phyloP scores from a whole-genome alignment of 2,888 invertebrate genomes.

The Microdon myrmicae region DNA sequence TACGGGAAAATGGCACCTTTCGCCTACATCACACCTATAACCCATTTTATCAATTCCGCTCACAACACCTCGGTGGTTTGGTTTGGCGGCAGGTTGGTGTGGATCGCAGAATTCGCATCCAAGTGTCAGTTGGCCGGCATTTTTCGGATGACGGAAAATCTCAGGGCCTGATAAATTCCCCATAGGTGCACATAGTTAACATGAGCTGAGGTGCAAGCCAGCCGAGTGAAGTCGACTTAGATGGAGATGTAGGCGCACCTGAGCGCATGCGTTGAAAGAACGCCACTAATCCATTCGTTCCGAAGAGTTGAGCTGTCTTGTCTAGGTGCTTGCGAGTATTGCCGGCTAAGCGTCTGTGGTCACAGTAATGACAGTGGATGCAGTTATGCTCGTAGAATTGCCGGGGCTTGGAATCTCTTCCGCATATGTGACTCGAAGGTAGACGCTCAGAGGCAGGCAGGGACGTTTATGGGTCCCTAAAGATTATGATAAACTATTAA shows the following conservation, averaged over 20 bases:
- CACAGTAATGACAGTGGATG: no score
- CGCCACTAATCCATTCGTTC: constrained; percentile 48
- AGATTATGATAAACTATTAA: constrained; percentile 52
- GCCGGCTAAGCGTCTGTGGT: no score
- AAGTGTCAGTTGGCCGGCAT: constrained; percentile 7
- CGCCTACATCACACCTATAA: constrained; percentile 31
- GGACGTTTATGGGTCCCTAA: constrained; percentile 48
- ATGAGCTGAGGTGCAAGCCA: constrained; percentile 10
- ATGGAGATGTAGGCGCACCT: constrained; percentile 44
- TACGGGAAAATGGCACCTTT: constrained; percentile 14
- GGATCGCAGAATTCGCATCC: neutral
- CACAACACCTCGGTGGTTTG: no score
- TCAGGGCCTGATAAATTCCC: constrained; percentile 40
- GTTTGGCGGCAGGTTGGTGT: no score
- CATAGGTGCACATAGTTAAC: constrained; percentile 34
- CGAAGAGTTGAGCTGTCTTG: constrained; percentile 9
- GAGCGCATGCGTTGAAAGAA: constrained; percentile 47
- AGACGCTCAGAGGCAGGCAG: constrained; percentile 29
- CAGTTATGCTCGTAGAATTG: no score
- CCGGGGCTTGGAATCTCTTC: constrained; percentile 36
- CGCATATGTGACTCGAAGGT: constrained; percentile 41
- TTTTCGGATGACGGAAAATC: constrained; percentile 34
- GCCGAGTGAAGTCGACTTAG: constrained; percentile 4
- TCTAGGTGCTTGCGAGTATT: neutral
- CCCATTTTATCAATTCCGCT: constrained; percentile 21